Percentiles rank a stretch among this genome's conserved stretches.
Evolutionary conservation across 1,140 invertebrate species (phyloP).

Genomic region (Holotrichia oblita): DNA sequence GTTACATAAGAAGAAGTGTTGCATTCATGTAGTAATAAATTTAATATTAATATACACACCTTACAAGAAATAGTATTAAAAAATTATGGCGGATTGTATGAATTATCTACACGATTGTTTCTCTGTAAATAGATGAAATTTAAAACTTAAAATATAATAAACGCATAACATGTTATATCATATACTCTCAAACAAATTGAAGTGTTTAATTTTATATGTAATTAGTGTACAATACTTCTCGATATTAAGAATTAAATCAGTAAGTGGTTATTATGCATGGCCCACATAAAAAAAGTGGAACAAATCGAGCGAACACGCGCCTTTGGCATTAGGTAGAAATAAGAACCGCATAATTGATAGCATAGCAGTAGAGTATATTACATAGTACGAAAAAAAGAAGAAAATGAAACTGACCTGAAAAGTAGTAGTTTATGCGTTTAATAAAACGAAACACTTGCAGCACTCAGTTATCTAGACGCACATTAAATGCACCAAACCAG

Average conservation of each 20-base stretch:
- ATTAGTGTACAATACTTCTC: too few relatives aligned
- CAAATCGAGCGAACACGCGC: neutral
- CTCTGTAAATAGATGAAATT: too few relatives aligned
- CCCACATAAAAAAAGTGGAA: conserved; percentile 19
- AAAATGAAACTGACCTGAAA: conserved; percentile 7
- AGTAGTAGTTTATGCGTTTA: neutral
- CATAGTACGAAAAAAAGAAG: neutral
- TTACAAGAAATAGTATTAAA: too few relatives aligned
- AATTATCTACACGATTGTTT: too few relatives aligned
- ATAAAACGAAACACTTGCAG: neutral
- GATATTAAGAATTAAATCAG: neutral
- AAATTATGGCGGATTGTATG: too few relatives aligned
- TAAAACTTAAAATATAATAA: too few relatives aligned
- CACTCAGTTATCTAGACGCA: neutral
- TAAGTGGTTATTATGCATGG: neutral
- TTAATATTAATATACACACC: too few relatives aligned
- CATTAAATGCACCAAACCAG: neutral
- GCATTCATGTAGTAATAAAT: too few relatives aligned
- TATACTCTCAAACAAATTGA: too few relatives aligned
- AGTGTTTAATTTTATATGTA: too few relatives aligned
- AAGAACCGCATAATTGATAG: neutral
- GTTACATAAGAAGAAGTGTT: too few relatives aligned
- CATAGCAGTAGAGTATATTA: neutral
- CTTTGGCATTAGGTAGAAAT: neutral
- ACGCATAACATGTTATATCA: too few relatives aligned